Conservation (phyloP, 2,797 vertebrate species). For the Poeciliopsis paucimaculata region DNA sequence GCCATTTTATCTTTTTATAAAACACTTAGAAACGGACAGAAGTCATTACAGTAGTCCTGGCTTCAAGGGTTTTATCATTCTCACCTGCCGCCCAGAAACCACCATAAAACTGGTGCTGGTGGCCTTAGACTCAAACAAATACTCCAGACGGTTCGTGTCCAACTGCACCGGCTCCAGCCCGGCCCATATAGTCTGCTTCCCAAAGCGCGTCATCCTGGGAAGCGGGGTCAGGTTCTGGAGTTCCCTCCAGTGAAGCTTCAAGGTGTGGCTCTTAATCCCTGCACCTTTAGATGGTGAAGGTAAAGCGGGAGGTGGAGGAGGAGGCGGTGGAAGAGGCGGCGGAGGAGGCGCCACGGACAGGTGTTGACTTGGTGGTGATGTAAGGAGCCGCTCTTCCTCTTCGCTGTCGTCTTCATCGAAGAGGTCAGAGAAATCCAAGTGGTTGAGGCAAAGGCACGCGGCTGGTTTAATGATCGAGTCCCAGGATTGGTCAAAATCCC, state of each 20-base stretch:
- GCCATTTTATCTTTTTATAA: background rate
- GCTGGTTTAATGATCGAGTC: conserved; percentile 46
- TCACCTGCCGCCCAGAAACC: conserved; percentile 65
- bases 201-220: conserved; percentile 80
- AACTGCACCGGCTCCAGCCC: conserved; percentile 74
- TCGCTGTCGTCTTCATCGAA: conserved; percentile 80
- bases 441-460: conserved; percentile 72
- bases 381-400: conserved; percentile 60
- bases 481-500: conserved; percentile 68
- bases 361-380: background rate
- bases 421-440: conserved; percentile 83
- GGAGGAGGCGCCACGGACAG: conserved; percentile 41
- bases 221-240: conserved; percentile 73
- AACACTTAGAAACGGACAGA: background rate
- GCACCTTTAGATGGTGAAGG: conserved; percentile 5
- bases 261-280: conserved; percentile 54
- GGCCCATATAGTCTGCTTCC: conserved; percentile 81
- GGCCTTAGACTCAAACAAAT: conserved; percentile 78
- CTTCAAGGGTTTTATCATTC: background rate
- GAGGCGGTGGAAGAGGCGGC: conserved; percentile 10
- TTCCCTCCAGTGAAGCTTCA: conserved; percentile 83
- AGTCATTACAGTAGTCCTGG: background rate
- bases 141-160: conserved; percentile 75
- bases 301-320: conserved; percentile 28
- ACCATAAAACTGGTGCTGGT: conserved; percentile 45